Base-by-base conservation (phyloP, 1,140 invertebrate species). In the Temnothorax longispinosus region DNA sequence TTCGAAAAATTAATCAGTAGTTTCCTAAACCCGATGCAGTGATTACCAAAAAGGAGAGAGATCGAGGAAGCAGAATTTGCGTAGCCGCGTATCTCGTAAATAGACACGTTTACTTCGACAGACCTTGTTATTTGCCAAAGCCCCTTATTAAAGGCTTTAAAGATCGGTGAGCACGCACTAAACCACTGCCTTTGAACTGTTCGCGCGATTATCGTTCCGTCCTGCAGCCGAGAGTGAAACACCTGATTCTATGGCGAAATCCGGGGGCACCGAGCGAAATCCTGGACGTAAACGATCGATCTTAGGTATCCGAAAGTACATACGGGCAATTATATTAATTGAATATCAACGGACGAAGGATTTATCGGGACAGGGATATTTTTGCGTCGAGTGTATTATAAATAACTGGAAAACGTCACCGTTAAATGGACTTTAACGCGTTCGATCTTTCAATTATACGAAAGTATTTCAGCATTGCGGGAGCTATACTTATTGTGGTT, bases 121-220 rank as follows among this genome's bases (percentile, higher is more conserved):
- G 58, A 75, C 58, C 88, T 89, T 86, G 85, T 90, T 89, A 90
- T 89, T 89, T 87, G 65, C 88, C 85, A 89, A 74, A 89, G 60
- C 88, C 89, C 32, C 65, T 90, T 87, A 90, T 90, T 90, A 90
- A 90, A 84, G 88, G 85, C 71, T 87, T 86, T 90, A 90, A 90
- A 90, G 89, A 89, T 89, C 74, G 85, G 35, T 47, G 74, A 72
- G 67, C 78, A 60, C 78, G 85, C 78, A 87, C 78, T 87, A 87
- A 89, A 88, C 81, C 65, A 69, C 58, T 88, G 74, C 74, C 54
- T 89, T 67, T 62, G 74, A 89, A 89, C 88, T 85, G 50, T 88
- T 89, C 87, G 52, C 88, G 87, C 81, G 74, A 89, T 88, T 88
- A 89, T 88, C 88, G 81, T 85, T 88, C 62, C 88, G 78, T 77